Percentiles rank a stretch among this genome's conserved stretches.
Evolutionary conservation across 2,797 vertebrate genomes (phyloP).

Genomic region (Peromyscus melanophrys): DNA sequence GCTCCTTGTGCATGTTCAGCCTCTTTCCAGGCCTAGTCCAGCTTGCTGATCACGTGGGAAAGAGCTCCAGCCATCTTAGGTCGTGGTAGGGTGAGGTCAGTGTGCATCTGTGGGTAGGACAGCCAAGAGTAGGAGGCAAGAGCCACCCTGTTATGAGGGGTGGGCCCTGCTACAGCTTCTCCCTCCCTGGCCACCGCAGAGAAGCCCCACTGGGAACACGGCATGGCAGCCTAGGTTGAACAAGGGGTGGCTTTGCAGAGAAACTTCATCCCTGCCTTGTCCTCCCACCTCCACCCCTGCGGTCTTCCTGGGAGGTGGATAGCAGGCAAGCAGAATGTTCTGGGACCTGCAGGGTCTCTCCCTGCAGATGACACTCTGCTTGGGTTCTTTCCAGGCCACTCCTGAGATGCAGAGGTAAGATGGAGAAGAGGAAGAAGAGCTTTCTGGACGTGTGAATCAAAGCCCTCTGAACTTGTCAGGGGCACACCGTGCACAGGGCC

Average conservation of each 20-base stretch:
- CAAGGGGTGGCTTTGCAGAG: neutral
- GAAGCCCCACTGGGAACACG: neutral
- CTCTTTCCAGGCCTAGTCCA: neutral
- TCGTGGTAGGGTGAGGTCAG: neutral
- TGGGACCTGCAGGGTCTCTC: neutral
- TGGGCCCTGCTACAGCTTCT: neutral
- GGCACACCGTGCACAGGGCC: fast-evolving
- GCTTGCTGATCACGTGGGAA: neutral
- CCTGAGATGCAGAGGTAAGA: neutral
- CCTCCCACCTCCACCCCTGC: neutral
- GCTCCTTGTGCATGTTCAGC: neutral
- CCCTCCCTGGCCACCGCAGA: neutral
- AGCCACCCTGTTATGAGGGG: fast-evolving
- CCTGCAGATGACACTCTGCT: neutral
- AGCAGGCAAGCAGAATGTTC: neutral
- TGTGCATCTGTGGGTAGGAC: neutral
- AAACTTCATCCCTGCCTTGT: too few species aligned
- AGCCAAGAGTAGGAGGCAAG: fast-evolving
- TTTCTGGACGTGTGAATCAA: neutral
- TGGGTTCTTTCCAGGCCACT: neutral
- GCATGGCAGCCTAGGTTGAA: too few species aligned
- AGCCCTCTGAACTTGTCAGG: neutral
- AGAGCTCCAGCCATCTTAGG: neutral
- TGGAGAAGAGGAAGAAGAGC: neutral
- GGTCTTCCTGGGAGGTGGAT: neutral